Percentiles rank a stretch among this genome's conserved stretches.
Evolutionary conservation across 2,113 vertebrate species (phyloP).

Genomic region (Rhea pennata): DNA sequence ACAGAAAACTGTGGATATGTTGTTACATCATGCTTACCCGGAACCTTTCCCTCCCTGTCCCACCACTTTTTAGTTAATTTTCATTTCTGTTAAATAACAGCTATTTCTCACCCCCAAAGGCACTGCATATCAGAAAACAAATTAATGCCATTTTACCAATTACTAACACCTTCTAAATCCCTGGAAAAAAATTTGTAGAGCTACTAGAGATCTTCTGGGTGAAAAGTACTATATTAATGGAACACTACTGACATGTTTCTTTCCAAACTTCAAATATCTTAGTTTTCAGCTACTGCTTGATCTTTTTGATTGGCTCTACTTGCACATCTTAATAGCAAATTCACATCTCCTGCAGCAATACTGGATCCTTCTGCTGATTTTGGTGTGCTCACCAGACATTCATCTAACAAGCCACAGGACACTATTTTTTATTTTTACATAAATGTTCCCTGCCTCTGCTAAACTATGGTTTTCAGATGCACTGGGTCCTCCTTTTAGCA

Average conservation of each 20-base stretch:
- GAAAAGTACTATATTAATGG: accelerated
- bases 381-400: neutral
- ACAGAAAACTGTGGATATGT: neutral
- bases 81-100: neutral
- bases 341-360: neutral
- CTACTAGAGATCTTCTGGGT: neutral
- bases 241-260: accelerated
- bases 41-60: neutral
- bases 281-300: neutral
- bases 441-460: accelerated
- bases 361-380: neutral
- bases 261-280: neutral
- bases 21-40: neutral
- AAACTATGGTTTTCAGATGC: neutral
- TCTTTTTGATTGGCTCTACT: neutral
- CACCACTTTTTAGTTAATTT: neutral
- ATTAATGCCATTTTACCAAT: neutral
- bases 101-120: neutral
- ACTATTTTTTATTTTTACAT: neutral
- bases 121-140: neutral
- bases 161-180: neutral
- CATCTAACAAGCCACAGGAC: neutral
- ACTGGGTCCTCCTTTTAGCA: accelerated
- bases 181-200: neutral
- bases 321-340: neutral